Percentiles rank a stretch among this genome's conserved stretches.
phyloP scores from a whole-genome alignment of 2,797 vertebrate genomes.

The Anguilla anguilla region DNA sequence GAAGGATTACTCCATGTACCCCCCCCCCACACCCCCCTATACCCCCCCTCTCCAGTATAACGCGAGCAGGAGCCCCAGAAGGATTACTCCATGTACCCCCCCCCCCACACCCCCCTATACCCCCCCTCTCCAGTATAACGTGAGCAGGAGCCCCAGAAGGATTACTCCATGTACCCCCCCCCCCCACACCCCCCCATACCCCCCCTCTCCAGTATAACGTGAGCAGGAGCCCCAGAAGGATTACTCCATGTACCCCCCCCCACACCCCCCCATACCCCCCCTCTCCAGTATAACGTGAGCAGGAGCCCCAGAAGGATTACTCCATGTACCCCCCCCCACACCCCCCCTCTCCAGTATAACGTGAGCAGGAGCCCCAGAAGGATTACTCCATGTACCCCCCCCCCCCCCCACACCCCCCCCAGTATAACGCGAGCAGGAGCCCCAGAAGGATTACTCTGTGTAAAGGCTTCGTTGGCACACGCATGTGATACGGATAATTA shows the following conservation, averaged over 20 bases:
- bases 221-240: neutral
- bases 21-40: too few relatives aligned
- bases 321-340: too few relatives aligned
- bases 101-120: too few relatives aligned
- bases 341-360: too few relatives aligned
- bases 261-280: too few relatives aligned
- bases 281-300: too few relatives aligned
- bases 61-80: too few relatives aligned
- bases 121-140: too few relatives aligned
- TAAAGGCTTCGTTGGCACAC: conserved; percentile 20
- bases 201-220: neutral
- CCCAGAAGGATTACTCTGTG: neutral
- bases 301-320: too few relatives aligned
- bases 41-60: too few relatives aligned
- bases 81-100: too few relatives aligned
- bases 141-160: neutral
- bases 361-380: neutral
- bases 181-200: neutral
- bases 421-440: neutral
- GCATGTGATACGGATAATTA: conserved; percentile 22
- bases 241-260: neutral
- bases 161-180: neutral
- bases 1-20: neutral
- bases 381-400: neutral
- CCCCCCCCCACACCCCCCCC: neutral